Conservation (phyloP, 2,797 vertebrate species). For the Steatocranus sp. region DNA sequence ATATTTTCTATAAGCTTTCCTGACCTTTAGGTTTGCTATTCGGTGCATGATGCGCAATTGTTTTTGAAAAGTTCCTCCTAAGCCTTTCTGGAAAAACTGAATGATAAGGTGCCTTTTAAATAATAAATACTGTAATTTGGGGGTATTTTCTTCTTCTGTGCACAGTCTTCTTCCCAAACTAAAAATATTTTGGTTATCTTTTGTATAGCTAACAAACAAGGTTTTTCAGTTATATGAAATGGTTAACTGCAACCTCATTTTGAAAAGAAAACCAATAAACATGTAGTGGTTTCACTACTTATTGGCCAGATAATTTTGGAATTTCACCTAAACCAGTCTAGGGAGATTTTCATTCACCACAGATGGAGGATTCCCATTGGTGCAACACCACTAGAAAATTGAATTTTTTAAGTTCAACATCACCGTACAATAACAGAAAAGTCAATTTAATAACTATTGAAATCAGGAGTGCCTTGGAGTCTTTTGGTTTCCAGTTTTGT, state of each 20-base stretch:
- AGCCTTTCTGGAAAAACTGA: background rate
- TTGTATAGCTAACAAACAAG: background rate
- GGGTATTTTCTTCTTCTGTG: background rate
- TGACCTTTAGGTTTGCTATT: slow-evolving; percentile 31
- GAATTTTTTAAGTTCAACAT: background rate
- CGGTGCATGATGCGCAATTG: slow-evolving; percentile 23
- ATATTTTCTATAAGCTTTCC: slow-evolving; percentile 9
- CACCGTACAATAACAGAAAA: background rate
- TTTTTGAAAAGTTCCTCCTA: slow-evolving; percentile 23
- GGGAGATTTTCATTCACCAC: background rate
- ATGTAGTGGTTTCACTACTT: background rate
- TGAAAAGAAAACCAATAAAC: background rate
- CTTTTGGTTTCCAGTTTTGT: background rate
- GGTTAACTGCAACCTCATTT: background rate
- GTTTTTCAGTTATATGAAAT: background rate
- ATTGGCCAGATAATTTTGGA: background rate
- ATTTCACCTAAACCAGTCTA: background rate
- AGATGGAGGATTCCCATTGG: background rate
- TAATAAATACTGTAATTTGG: background rate
- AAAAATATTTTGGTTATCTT: background rate
- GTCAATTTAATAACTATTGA: background rate
- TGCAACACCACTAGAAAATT: background rate
- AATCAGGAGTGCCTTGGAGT: background rate
- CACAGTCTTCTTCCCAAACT: background rate
- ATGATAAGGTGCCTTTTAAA: background rate